These are phyloP conservation scores for Mixornis gularis DNA, from an alignment of 2,113 vertebrate genomes.

Conservation along the genomic window DNA sequence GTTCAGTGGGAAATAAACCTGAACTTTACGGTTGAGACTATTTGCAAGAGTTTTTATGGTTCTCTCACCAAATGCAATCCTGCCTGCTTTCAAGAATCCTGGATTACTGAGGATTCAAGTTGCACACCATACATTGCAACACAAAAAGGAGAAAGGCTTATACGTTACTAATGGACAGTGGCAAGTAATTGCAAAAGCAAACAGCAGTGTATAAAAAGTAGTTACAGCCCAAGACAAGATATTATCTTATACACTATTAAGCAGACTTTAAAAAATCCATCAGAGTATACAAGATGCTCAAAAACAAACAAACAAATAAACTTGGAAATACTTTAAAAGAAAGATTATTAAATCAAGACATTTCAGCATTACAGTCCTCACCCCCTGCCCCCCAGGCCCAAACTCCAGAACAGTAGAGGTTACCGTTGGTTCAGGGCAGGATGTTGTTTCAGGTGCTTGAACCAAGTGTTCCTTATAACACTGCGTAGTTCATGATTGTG, in stretches of 20 bases:
- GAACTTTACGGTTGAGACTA: background rate
- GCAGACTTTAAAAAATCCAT: background rate
- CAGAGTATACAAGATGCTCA: background rate
- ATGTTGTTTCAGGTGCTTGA: conserved; percentile 82
- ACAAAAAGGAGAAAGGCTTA: background rate
- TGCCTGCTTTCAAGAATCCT: background rate
- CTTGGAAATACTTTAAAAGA: background rate
- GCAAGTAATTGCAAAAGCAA: background rate
- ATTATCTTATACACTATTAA: background rate
- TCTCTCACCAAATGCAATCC: background rate
- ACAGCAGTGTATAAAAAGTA: background rate
- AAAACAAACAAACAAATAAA: background rate
- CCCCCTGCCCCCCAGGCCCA: rapidly evolving
- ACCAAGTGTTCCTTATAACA: conserved; percentile 90
- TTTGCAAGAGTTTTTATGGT: background rate
- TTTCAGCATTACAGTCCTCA: background rate
- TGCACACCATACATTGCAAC: background rate
- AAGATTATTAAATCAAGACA: background rate
- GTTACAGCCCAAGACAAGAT: background rate
- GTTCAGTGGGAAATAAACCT: background rate
- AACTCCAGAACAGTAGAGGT: background rate
- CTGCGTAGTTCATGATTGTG: conserved; percentile 84
- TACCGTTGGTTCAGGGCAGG: conserved; percentile 83
- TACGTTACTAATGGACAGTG: background rate
- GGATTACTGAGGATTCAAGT: background rate